phyloP scores from a whole-genome alignment of 64 coral and sea anemone species.

The Actinia equina region DNA sequence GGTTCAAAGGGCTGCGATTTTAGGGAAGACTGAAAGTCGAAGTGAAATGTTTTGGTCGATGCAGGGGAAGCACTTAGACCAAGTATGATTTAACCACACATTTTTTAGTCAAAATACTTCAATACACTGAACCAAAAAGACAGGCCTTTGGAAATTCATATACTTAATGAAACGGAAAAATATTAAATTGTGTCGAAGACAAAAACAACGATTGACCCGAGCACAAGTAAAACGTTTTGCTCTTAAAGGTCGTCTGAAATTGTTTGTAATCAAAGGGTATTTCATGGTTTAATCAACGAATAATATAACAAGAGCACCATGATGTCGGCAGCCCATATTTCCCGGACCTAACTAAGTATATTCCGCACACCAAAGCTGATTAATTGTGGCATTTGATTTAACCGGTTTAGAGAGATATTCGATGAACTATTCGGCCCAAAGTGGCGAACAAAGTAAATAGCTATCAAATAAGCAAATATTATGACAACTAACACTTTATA shows the following conservation, averaged over 20 bases:
- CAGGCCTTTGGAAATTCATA: neutral
- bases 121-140: neutral
- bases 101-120: neutral
- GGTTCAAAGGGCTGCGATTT: no score
- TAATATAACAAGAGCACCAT: neutral
- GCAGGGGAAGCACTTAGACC: neutral
- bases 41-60: neutral
- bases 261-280: no score
- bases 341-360: neutral
- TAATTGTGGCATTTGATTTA: neutral
- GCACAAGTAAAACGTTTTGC: neutral
- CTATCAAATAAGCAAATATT: slow-evolving; percentile 12
- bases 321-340: neutral
- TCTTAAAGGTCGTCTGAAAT: no score
- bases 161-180: neutral
- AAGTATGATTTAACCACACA: neutral
- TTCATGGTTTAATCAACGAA: no score
- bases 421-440: neutral
- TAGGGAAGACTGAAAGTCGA: neutral
- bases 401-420: neutral
- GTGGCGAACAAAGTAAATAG: slow-evolving; percentile 5
- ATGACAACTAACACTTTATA: neutral
- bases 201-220: slow-evolving; percentile 3
- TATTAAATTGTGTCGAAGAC: neutral
- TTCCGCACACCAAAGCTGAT: neutral